Percentiles rank a stretch among this genome's conserved stretches.
phyloP scores from a whole-genome alignment of 2,113 vertebrate species.

The Ellobius talpinus region DNA sequence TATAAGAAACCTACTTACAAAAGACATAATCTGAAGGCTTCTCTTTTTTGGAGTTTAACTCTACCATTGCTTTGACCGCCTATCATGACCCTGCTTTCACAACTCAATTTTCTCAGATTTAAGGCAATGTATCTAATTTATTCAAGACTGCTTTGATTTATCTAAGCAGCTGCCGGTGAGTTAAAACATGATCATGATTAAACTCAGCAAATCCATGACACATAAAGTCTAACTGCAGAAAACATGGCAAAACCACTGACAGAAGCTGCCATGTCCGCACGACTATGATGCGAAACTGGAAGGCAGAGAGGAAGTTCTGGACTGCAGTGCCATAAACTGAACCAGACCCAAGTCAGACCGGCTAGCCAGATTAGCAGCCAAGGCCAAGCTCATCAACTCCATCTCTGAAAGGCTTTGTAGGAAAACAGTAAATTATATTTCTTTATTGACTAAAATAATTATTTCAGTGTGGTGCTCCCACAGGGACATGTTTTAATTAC shows the following conservation, averaged over 20 bases:
- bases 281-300: rapidly evolving
- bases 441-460: not conserved
- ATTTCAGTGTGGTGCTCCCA: not conserved
- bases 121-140: not conserved
- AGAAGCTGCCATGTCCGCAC: not conserved
- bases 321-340: not conserved
- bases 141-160: not conserved
- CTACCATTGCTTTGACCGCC: not conserved
- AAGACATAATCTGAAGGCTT: not conserved
- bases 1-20: not conserved
- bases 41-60: not conserved
- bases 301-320: not conserved
- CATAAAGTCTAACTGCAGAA: not conserved
- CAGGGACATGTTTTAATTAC: not conserved
- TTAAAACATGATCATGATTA: not conserved
- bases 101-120: not conserved
- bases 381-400: not conserved
- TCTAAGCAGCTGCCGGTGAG: not conserved
- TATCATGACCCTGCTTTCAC: not conserved
- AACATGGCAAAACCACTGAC: not conserved
- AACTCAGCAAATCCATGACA: not conserved
- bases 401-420: not conserved
- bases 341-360: not conserved
- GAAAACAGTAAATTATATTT: not conserved
- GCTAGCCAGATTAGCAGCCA: not conserved